Evolutionary conservation across 2,113 vertebrate species (phyloP).

Genomic region (Oreocharis arfaki): DNA sequence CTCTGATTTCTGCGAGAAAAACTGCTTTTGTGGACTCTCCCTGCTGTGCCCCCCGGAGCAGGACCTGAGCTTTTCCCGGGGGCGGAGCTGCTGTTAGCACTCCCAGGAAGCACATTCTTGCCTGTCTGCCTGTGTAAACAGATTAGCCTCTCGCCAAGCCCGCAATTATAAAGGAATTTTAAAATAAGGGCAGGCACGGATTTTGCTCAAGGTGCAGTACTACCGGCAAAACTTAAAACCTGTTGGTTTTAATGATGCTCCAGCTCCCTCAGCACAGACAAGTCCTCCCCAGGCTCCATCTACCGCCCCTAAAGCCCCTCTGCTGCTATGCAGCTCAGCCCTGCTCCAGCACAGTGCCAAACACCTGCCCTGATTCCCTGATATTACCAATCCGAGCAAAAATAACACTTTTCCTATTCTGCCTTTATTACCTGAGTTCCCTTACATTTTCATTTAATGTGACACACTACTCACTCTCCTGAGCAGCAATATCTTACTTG

Average conservation of each 20-base stretch:
- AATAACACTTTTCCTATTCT: background rate
- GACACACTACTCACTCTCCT: fast-evolving
- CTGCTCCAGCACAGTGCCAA: fast-evolving
- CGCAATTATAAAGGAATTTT: conserved; percentile 40
- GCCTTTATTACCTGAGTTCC: background rate
- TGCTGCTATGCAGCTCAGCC: fast-evolving
- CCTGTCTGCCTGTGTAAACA: background rate
- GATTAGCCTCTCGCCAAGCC: background rate
- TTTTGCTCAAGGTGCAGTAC: background rate
- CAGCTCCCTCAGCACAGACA: background rate
- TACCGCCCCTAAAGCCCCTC: background rate
- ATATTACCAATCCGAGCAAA: background rate
- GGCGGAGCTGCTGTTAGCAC: background rate
- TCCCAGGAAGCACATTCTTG: conserved; percentile 13
- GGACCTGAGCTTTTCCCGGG: background rate
- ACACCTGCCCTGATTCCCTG: background rate
- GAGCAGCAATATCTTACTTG: background rate
- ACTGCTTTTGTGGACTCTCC: background rate
- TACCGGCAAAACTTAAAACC: background rate
- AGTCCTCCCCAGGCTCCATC: background rate
- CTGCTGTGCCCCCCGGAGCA: background rate
- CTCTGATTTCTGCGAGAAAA: background rate
- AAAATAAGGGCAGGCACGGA: background rate
- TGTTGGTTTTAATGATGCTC: background rate
- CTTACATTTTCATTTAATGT: fast-evolving